Base-by-base conservation (phyloP, 2,888 invertebrate genomes). In the Spilosoma lubricipeda region DNA sequence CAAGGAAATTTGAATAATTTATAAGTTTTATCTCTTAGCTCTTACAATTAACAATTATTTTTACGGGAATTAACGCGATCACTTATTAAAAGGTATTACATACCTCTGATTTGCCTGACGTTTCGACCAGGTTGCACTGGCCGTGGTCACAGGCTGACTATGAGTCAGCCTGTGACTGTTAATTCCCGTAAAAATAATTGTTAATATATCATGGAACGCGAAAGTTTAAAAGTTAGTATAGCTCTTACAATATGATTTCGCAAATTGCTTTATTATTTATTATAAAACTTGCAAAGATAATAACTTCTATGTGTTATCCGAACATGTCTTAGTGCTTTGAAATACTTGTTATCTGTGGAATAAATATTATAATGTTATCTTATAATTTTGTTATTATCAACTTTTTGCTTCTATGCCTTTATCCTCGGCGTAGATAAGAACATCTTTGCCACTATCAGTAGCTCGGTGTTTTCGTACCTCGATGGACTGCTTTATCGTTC, bases 371-470 rank as follows among this genome's bases (percentile, higher is more conserved):
- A 56, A 63, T 82, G 89, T 92, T 95, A 95, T 95, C 94, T 89
- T 85, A 80, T 84, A 90, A 91, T 89, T 89, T 87, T 88, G 88
- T 88, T 88, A 88, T 93, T 87, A 94, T 94, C 92, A 91, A 92
- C 84, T 90, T 93, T 93, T 92, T 89, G 94, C 95, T 92, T 92
- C 92, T 86, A 92, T 90, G 90, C 88, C 89, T 89, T 88, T 90
- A 91, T 90, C 89, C 88, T 87, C 85, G 85, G 83, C 80, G 77
- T 79, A 88, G 95, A 95, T 95, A 95, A 95, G 91, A 89, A 82
- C 93, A 94, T 94, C 94, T 93, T 91, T 90, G 83, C 83, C 87
- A 85, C 86, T 95, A 95, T 95, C 95, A 95, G 95, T 95, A 89
- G 91, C 87, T 89, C 90, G 93, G 88, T 86, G 93, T 94, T 94